A percentile compares a stretch with the other conserved stretches of the same genome.
phyloP scores from a whole-genome alignment of 2,888 invertebrate species.

The Operophtera brumata region DNA sequence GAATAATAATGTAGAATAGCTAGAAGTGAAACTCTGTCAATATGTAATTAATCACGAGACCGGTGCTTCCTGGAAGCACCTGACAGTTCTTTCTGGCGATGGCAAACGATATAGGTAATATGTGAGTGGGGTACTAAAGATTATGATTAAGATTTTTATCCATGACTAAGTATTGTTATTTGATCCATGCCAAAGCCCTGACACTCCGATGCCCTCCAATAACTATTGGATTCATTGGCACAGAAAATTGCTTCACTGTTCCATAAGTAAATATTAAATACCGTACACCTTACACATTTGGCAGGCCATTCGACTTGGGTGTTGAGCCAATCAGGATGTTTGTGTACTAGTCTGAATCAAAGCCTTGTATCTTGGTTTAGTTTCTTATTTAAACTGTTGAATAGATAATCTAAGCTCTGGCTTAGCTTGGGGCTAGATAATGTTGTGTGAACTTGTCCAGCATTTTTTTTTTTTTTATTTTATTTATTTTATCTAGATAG shows the following conservation, averaged over 20 bases:
- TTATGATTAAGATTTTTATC: background rate
- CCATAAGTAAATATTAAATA: constrained; percentile 2
- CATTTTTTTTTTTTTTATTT: no score
- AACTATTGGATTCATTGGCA: constrained; percentile 25
- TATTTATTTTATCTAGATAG: no score
- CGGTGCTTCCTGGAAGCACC: background rate
- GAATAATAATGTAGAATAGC: background rate
- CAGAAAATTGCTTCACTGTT: constrained; percentile 27
- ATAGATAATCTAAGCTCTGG: background rate
- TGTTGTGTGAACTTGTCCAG: no score
- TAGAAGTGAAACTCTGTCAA: no score
- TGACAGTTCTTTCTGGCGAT: background rate
- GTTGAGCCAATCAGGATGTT: background rate
- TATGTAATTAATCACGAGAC: no score
- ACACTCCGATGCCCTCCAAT: constrained; percentile 15
- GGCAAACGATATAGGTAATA: background rate
- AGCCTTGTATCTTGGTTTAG: background rate
- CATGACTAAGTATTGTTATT: background rate
- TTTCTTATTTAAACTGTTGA: background rate
- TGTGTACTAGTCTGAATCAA: background rate
- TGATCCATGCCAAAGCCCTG: background rate
- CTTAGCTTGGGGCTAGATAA: no score
- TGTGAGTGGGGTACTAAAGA: no score
- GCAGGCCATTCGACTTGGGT: background rate
- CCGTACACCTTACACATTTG: background rate